phyloP scores from a whole-genome alignment of 2,113 vertebrate genomes.

The Cranoglanis bouderius region DNA sequence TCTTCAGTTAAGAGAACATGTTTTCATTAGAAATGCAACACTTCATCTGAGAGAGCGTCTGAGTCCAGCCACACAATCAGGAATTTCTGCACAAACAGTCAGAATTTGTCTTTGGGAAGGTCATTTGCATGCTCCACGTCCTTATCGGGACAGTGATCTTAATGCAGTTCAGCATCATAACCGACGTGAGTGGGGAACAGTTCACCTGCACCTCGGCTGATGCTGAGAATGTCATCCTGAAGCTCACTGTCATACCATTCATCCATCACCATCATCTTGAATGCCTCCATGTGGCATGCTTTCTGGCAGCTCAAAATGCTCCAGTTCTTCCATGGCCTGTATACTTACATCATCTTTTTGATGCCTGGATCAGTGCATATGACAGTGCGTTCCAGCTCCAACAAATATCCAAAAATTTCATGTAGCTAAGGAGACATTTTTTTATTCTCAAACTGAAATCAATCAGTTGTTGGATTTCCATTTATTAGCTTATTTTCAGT shows the following conservation, averaged over 20 bases:
- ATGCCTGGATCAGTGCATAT: neutral
- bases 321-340: neutral
- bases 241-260: neutral
- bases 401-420: neutral
- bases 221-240: neutral
- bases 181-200: neutral
- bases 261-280: neutral
- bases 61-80: neutral
- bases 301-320: neutral
- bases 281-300: neutral
- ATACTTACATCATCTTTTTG: neutral
- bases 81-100: neutral
- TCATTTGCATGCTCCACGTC: neutral
- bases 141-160: neutral
- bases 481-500: neutral
- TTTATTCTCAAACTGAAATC: neutral
- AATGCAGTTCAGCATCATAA: neutral
- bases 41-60: neutral
- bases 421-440: too few species aligned
- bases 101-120: neutral
- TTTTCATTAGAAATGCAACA: constrained; percentile 10
- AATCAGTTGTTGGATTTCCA: neutral
- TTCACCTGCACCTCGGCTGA: neutral
- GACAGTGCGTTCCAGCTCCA: neutral
- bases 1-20: neutral